Percentiles rank a stretch among this genome's conserved stretches.
Evolutionary conservation across 2,113 vertebrate species (phyloP).

Genomic region (Boleophthalmus pectinirostris): DNA sequence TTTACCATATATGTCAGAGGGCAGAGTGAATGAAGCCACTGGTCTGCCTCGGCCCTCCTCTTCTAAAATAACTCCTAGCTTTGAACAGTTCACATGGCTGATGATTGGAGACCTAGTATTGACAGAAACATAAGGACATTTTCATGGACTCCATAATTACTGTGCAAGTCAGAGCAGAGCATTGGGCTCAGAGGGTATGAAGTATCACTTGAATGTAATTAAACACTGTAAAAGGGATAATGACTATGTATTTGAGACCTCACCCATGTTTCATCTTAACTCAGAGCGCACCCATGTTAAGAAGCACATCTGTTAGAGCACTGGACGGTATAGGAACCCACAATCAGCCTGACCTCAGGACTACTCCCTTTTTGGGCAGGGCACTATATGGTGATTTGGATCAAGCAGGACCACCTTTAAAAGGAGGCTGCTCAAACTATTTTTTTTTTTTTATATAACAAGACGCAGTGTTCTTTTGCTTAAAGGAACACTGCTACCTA

Average conservation of each 20-base stretch:
- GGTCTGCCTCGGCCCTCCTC: slow-evolving; percentile 15
- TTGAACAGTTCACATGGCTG: slow-evolving; percentile 54
- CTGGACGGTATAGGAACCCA: slow-evolving; percentile 42
- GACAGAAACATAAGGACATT: slow-evolving; percentile 52
- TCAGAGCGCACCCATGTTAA: slow-evolving; percentile 37
- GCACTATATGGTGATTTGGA: slow-evolving; percentile 44
- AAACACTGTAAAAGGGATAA: slow-evolving; percentile 62
- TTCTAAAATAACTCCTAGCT: slow-evolving; percentile 54
- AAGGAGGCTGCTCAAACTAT: slow-evolving; percentile 11
- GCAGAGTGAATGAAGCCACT: slow-evolving; percentile 33
- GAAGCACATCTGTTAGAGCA: slow-evolving; percentile 46
- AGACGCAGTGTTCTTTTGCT: slow-evolving; percentile 7
- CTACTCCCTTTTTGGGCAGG: slow-evolving; percentile 56
- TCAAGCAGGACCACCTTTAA: slow-evolving; percentile 54
- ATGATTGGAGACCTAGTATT: slow-evolving; percentile 62
- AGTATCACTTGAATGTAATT: slow-evolving; percentile 63
- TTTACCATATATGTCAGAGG: slow-evolving; percentile 37
- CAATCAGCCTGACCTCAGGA: slow-evolving; percentile 55
- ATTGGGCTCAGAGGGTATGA: slow-evolving; percentile 35
- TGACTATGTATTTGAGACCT: slow-evolving; percentile 60
- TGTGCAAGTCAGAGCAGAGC: slow-evolving; percentile 33
- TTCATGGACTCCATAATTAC: slow-evolving; percentile 56
- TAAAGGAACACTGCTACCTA: not conserved
- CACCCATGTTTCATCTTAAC: slow-evolving; percentile 58
- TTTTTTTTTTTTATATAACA: not conserved